Conservation (phyloP, 2,888 invertebrate genomes). For the Myopa tessellatipennis region DNA sequence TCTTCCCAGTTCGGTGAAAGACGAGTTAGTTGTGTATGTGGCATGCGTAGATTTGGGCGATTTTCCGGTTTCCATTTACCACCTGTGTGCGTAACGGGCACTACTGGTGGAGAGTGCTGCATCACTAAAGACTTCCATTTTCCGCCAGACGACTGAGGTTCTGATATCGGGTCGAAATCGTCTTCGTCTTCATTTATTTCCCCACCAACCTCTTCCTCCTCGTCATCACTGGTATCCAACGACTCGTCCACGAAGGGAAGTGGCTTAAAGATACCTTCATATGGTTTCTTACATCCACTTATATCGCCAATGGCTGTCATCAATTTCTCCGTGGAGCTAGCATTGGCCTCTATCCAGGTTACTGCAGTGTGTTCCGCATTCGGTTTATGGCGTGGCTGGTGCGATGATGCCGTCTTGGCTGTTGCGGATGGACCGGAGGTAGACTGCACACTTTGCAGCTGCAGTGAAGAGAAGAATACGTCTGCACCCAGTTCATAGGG, state of each 20-base stretch:
- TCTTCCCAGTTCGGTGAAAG: conserved; percentile 71
- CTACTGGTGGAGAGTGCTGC: conserved; percentile 63
- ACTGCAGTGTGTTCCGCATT: conserved; percentile 47
- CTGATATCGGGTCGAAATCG: conserved; percentile 70
- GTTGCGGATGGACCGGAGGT: conserved; percentile 67
- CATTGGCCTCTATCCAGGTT: conserved; percentile 42
- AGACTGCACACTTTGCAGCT: conserved; percentile 74
- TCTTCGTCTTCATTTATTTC: conserved; percentile 69
- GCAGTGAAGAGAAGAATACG: conserved; percentile 87
- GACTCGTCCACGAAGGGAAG: conserved; percentile 60
- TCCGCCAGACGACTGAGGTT: conserved; percentile 50
- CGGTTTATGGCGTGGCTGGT: conserved; percentile 44
- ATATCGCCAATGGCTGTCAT: conserved; percentile 76
- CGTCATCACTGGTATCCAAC: conserved; percentile 59
- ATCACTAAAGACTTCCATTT: conserved; percentile 52
- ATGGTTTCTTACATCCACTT: conserved; percentile 72
- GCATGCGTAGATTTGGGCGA: conserved; percentile 58
- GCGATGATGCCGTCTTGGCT: conserved; percentile 61
- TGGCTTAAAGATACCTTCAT: conserved; percentile 64
- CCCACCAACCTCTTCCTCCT: conserved; percentile 67
- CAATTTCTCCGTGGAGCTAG: conserved; percentile 67
- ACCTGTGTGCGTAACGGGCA: conserved; percentile 73
- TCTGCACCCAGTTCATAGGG: conserved; percentile 80
- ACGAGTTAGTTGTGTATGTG: conserved; percentile 56
- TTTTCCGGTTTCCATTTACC: conserved; percentile 81